These are phyloP conservation scores for Pollenia griseotomentosa DNA, from an alignment of 2,888 invertebrate genomes.

Conservation along the genomic window DNA sequence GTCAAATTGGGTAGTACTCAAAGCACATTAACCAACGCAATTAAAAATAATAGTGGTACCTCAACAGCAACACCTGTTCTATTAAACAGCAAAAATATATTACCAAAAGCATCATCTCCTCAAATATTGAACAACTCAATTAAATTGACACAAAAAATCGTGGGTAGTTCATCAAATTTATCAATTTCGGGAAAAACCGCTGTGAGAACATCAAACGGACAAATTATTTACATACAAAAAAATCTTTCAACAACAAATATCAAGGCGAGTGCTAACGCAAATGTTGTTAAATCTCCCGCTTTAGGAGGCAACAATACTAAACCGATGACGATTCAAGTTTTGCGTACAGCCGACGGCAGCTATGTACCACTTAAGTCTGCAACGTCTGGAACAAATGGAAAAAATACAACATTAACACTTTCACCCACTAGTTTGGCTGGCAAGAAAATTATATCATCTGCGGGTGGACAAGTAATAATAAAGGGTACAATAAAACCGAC, in stretches of 20 bases:
- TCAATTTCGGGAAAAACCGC: constrained; percentile 76
- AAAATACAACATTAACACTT: constrained; percentile 76
- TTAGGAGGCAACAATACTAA: constrained; percentile 57
- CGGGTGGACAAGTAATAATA: constrained; percentile 74
- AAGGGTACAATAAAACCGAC: constrained; percentile 71
- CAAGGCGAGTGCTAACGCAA: constrained; percentile 26
- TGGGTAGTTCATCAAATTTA: constrained; percentile 59
- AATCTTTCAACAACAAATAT: constrained; percentile 65
- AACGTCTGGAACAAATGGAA: constrained; percentile 44
- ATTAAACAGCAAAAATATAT: constrained; percentile 73
- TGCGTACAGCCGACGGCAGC: constrained; percentile 78
- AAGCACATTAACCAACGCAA: constrained; percentile 17
- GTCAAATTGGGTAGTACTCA: constrained; percentile 52
- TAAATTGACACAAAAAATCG: constrained; percentile 71
- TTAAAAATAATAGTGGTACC: constrained; percentile 43
- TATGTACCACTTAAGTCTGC: constrained; percentile 76
- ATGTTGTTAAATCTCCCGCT: constrained; percentile 28
- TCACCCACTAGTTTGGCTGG: constrained; percentile 74
- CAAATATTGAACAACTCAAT: constrained; percentile 65
- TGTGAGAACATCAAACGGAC: constrained; percentile 83
- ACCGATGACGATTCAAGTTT: constrained; percentile 78
- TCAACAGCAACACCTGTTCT: constrained; percentile 59
- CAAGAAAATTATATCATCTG: constrained; percentile 75
- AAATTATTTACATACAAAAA: constrained; percentile 84
- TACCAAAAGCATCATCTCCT: constrained; percentile 70